Conservation (phyloP, 2,113 vertebrate species). For the Myrmecophaga tridactyla region DNA sequence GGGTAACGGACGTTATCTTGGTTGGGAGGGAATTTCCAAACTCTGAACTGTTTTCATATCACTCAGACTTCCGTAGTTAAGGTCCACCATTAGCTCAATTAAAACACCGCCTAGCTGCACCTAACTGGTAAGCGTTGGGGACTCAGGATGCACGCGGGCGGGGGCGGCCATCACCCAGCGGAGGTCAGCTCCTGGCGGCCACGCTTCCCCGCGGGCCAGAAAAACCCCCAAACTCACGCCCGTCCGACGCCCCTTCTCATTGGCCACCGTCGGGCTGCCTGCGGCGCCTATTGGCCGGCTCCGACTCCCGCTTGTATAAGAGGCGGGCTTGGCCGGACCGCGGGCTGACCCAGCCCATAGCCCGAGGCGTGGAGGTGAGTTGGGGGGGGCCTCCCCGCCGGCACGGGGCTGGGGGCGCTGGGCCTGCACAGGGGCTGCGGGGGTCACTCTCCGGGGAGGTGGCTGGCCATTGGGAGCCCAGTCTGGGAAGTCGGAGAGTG, state of each 20-base stretch:
- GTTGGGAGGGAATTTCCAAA: constrained; percentile 34
- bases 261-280: not conserved
- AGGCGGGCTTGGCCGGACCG: accelerated
- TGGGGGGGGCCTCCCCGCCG: accelerated
- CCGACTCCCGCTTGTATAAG: not conserved
- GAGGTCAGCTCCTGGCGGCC: not conserved
- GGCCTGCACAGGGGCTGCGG: not conserved
- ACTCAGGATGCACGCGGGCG: not conserved
- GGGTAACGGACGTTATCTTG: not conserved
- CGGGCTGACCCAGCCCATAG: accelerated
- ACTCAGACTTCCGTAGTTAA: constrained; percentile 40
- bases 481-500: not conserved
- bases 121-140: not conserved
- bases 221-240: too few species aligned
- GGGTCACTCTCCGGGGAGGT: not conserved
- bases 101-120: constrained; percentile 4
- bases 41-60: constrained; percentile 25
- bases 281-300: constrained; percentile 4
- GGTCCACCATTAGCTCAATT: constrained; percentile 44
- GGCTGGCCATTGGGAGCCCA: not conserved
- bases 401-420: not conserved
- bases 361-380: not conserved
- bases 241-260: not conserved
- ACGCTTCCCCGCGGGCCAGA: accelerated
- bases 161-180: accelerated